A percentile compares a stretch with the other conserved stretches of the same genome.
phyloP scores from a whole-genome alignment of 2,113 vertebrate genomes.

The rat (Rattus norvegicus) region GRCr8 NC_086022.1:130550501-130551000 shows the following conservation, averaged over 20 bases:
- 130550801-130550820: background rate
- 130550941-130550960: background rate
- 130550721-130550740: background rate
- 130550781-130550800: background rate
- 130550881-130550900: background rate
- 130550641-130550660: background rate
- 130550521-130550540: background rate
- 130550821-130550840: background rate
- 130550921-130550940: background rate
- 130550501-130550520: background rate
- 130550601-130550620: background rate
- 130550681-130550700: background rate
- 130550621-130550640: background rate
- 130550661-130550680: background rate
- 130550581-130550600: background rate
- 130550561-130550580: background rate
- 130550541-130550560: background rate
- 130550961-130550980: background rate
- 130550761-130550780: background rate
- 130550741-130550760: background rate
- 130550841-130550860: background rate
- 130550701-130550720: background rate
- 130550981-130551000: background rate
- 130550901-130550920: background rate
- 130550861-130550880: background rate